Base-by-base conservation (phyloP, 2,797 vertebrate genomes). In the Hydrocynus forskahlii region DNA sequence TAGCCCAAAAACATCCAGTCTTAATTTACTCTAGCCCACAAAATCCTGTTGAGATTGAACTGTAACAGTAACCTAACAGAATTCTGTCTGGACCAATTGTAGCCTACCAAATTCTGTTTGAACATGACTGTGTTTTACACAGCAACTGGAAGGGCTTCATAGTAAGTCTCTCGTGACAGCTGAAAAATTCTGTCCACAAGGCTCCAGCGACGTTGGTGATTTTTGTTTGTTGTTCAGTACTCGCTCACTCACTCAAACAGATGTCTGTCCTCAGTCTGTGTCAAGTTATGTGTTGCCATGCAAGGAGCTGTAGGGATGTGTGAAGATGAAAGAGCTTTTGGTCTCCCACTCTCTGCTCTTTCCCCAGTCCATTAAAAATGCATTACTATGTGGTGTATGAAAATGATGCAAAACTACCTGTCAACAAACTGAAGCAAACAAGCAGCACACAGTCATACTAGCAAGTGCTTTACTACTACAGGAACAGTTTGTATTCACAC, bases 151-250 rank as follows among this genome's bases (percentile, higher is more conserved):
- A 35, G 35, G 35, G 35, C 35, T 35, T 35, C 35, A 35, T 35
- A 35, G 35, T 35, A 35, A 4, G 35, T 3, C 35, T 35, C 35
- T 5, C 35, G 35, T 2, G 71, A 78, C 2, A 43, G 45, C 17
- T 70, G 55, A 77, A 70, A 82, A 82, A 72, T 62, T 82, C 76
- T 8, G 38, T 75, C 62, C 67, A 45, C 50, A 19, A 77, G 62
- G 75, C 35, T 40, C 62, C 75, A 45, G 2, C 40, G 57, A 8
- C 17, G 69, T 60, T 75, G 43, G 64, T 21, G 69, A 57, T 82
- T 75, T 86, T 80, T 84, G 84, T 84, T 77, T 66, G 70, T 40
- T 25, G 60, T 60, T 25, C 55, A 45, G 14, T 21, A 10, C 10
- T 0, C 6, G 5, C 16, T 43, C 64, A 14, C 43, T 23, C 64